Evolutionary conservation across 2,113 vertebrate genomes (phyloP).

Genomic region (Callithrix jacchus): DNA sequence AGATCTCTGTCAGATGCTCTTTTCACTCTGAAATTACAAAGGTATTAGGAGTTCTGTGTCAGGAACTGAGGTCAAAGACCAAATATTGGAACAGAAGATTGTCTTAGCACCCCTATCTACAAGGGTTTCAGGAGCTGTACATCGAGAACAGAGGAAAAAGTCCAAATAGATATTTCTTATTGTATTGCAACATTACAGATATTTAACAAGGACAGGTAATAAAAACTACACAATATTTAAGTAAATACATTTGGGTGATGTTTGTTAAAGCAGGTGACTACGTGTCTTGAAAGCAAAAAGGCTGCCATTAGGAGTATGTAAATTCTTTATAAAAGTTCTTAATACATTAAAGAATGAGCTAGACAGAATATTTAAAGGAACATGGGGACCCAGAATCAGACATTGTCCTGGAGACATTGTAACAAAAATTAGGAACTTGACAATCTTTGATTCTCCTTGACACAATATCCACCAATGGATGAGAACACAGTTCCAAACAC

Average conservation of each 20-base stretch:
- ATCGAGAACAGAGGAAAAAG: background rate
- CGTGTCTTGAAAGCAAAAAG: background rate
- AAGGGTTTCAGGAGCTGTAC: background rate
- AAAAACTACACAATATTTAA: background rate
- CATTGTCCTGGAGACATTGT: background rate
- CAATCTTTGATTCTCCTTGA: background rate
- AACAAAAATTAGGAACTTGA: background rate
- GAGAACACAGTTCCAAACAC: background rate
- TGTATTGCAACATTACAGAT: background rate
- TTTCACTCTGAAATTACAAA: accelerated
- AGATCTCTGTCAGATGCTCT: background rate
- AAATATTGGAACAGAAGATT: background rate
- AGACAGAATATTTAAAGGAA: background rate
- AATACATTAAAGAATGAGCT: background rate
- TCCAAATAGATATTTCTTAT: background rate
- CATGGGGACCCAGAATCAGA: background rate
- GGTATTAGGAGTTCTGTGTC: background rate
- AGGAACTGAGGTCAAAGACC: no score
- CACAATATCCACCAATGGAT: background rate
- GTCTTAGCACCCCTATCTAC: accelerated
- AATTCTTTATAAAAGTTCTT: background rate
- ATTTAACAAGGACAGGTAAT: background rate
- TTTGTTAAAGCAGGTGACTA: background rate
- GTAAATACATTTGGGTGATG: background rate
- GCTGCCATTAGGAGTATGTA: background rate